Conservation (phyloP, 2,113 vertebrate genomes). For the Orientallactaga bullata region DNA sequence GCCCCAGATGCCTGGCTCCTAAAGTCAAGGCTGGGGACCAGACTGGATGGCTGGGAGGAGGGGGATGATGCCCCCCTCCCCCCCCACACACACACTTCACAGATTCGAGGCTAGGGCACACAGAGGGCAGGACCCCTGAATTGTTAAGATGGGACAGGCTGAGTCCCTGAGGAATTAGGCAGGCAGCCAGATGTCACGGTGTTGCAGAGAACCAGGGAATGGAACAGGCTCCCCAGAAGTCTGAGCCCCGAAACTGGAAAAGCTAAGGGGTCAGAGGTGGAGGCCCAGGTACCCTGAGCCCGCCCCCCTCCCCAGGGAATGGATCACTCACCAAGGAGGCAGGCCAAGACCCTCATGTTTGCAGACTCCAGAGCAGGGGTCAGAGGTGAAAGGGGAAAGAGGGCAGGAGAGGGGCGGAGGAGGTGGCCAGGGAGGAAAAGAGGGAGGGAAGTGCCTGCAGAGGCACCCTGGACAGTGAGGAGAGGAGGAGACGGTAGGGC, state of each 20-base stretch:
- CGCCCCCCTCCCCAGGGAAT: background rate
- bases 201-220: background rate
- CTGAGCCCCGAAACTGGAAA: background rate
- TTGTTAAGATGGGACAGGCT: background rate
- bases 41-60: background rate
- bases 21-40: background rate
- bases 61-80: background rate
- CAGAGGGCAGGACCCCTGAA: background rate
- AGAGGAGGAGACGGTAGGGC: conserved; percentile 67
- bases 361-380: conserved; percentile 51
- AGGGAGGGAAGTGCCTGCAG: conserved; percentile 38
- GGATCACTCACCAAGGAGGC: conserved; percentile 80
- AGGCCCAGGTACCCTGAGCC: background rate
- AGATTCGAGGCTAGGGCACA: background rate
- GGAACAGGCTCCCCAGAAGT: background rate
- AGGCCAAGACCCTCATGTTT: conserved; percentile 79
- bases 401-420: conserved; percentile 10
- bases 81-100: too few species aligned
- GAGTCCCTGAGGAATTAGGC: background rate
- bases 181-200: background rate
- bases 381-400: background rate
- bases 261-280: conserved; percentile 52
- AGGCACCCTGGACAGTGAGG: conserved; percentile 56
- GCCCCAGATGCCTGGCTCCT: background rate
- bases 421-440: background rate